These are phyloP conservation scores for Poecilia wingei DNA, from an alignment of 2,797 vertebrate genomes.

Conservation along the genomic window DNA sequence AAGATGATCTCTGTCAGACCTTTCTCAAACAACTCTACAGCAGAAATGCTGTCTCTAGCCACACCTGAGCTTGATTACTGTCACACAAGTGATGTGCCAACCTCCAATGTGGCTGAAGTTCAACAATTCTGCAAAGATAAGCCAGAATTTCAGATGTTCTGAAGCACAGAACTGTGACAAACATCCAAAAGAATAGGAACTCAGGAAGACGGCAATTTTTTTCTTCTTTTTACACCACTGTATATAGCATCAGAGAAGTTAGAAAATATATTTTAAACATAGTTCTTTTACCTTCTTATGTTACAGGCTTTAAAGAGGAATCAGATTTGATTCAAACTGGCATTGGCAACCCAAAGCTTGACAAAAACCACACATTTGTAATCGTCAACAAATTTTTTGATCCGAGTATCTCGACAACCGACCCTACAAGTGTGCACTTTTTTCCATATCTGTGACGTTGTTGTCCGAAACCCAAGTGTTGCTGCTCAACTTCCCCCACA, in stretches of 20 bases:
- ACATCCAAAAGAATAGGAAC: too few species aligned
- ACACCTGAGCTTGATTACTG: too few species aligned
- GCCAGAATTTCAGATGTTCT: too few species aligned
- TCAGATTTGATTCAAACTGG: background rate
- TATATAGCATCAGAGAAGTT: background rate
- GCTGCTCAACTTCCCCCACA: constrained; percentile 21
- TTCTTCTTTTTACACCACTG: too few species aligned
- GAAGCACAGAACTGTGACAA: too few species aligned
- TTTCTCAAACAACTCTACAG: background rate
- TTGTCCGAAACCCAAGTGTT: constrained; percentile 33
- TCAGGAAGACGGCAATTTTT: too few species aligned
- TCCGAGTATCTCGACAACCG: background rate
- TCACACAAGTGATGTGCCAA: too few species aligned
- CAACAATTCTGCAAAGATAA: too few species aligned
- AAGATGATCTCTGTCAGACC: background rate
- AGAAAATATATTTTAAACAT: background rate
- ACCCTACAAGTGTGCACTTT: constrained; percentile 10
- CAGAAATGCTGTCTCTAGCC: background rate
- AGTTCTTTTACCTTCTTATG: background rate
- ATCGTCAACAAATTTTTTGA: background rate
- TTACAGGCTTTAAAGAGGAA: background rate
- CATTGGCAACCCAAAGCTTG: background rate
- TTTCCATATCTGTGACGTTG: constrained; percentile 25
- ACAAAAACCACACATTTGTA: background rate
- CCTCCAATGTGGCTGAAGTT: too few species aligned